These are phyloP conservation scores for Acleris emargana DNA, from an alignment of 2,888 invertebrate genomes.

Conservation along the genomic window DNA sequence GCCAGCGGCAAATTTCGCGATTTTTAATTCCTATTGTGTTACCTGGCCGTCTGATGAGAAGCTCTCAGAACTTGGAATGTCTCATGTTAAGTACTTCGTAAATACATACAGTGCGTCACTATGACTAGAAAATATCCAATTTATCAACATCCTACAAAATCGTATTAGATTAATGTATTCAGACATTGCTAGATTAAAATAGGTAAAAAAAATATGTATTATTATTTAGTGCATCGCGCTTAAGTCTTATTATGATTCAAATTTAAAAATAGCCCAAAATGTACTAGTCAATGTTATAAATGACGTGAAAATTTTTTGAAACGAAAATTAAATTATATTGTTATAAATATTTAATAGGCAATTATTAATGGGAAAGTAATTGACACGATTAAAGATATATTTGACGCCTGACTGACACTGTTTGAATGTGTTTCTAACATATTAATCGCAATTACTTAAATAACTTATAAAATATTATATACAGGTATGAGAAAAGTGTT, in stretches of 20 bases:
- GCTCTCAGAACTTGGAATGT: neutral
- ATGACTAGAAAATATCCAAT: constrained; percentile 17
- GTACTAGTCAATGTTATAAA: constrained; percentile 23
- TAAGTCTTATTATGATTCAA: neutral
- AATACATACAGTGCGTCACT: constrained; percentile 4
- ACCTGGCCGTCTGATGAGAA: no score
- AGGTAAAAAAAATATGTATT: constrained; percentile 27
- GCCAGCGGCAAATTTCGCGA: no score
- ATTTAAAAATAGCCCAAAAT: constrained; percentile 19
- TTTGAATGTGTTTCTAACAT: neutral
- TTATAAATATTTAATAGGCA: constrained; percentile 20
- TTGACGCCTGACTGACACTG: neutral
- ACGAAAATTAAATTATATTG: constrained; percentile 5
- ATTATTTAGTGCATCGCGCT: constrained; percentile 17
- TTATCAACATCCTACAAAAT: constrained; percentile 23
- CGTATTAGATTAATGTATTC: constrained; percentile 33
- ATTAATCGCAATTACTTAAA: no score
- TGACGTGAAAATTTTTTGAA: constrained; percentile 3
- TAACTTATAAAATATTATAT: no score
- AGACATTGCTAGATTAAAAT: constrained; percentile 39
- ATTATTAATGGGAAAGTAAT: neutral
- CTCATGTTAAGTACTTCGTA: constrained; percentile 6
- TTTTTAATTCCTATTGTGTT: no score
- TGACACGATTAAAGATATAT: neutral
- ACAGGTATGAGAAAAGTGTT: no score